A percentile compares a stretch with the other conserved stretches of the same genome.
These are phyloP conservation scores for Hydraecia micacea DNA, from an alignment of 2,888 invertebrate species.

Conservation along the genomic window DNA sequence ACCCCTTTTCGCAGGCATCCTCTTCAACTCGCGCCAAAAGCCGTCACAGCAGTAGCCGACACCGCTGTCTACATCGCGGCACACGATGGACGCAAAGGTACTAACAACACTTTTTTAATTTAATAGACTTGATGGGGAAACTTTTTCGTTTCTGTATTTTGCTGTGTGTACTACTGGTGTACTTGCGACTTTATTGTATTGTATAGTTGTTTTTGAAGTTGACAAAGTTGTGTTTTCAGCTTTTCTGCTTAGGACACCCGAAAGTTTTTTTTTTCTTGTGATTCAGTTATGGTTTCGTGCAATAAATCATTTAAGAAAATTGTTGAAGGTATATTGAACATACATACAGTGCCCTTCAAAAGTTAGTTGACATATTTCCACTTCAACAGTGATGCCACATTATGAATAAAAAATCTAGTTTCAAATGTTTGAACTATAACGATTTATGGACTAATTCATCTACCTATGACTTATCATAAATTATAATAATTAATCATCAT, in stretches of 20 bases:
- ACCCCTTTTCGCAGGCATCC: constrained; percentile 36
- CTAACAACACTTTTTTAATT: constrained; percentile 30
- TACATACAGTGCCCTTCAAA: too few relatives aligned
- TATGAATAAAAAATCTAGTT: too few relatives aligned
- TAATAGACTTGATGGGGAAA: constrained; percentile 4
- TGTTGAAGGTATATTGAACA: background rate
- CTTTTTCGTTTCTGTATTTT: constrained; percentile 18
- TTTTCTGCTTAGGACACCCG: background rate
- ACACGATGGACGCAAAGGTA: constrained; percentile 83
- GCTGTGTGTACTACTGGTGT: constrained; percentile 5
- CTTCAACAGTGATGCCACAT: too few relatives aligned
- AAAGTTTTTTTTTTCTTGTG: background rate
- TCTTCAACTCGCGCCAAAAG: constrained; percentile 24
- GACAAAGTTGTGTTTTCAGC: background rate
- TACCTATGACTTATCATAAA: too few relatives aligned
- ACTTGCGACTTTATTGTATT: background rate
- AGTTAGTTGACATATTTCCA: too few relatives aligned
- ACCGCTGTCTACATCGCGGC: constrained; percentile 39
- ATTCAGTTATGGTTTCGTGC: background rate
- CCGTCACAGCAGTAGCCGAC: constrained; percentile 26
- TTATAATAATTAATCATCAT: too few relatives aligned
- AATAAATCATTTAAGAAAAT: background rate
- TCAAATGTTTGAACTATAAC: too few relatives aligned
- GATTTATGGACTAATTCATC: too few relatives aligned
- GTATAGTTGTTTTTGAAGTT: background rate